Base-by-base conservation (phyloP, 2,797 vertebrate species). In the Tapirus indicus region DNA sequence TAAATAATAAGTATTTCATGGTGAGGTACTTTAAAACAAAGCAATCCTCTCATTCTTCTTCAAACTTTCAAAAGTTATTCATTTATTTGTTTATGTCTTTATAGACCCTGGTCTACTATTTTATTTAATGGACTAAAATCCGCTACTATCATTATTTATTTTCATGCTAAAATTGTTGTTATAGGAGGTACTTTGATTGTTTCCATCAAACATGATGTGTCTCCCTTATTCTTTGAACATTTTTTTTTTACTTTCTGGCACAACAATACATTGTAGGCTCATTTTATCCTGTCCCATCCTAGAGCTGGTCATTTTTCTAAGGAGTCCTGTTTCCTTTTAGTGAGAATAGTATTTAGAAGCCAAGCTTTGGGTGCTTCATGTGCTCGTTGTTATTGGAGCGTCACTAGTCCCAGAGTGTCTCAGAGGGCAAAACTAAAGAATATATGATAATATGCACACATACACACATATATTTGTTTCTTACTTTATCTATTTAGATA, bases 261-360 rank as follows among this genome's bases (percentile, higher is more conserved):
- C 17, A 58, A 21, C 0, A n/a, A 64, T 75, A 71, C 14, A 38
- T 62, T 32, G n/a, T 68, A 49, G 25, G 27, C 32, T 85, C n/a
- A 79, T 78, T 72, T 82, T 78, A 27, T 35, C 3, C 58, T 44
- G 20, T 12, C 58, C 7, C 35, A 66, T 69, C 35, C 2, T 58
- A 21, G 6, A 85, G 23, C n/a, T 64, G 62, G 27, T 60, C 41
- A 78, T 62, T 85, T 92, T 27, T 38, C 44, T n/a, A 64, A 86
- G 56, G 7, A 96, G 29, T 77, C 47, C 20, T 85, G 3, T 66
- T 97, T 82, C n/a, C 13, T 77, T 54, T 29, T 8, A 29, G 20
- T 62, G 78, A 95, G 21, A 88, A 38, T 41, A 77, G 7, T 68
- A 56, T 64, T 93, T 85, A 93, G 68, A 96, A 97, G 23, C 47